Conservation (phyloP, 2,113 vertebrate species). For the Craseonycteris thonglongyai region DNA sequence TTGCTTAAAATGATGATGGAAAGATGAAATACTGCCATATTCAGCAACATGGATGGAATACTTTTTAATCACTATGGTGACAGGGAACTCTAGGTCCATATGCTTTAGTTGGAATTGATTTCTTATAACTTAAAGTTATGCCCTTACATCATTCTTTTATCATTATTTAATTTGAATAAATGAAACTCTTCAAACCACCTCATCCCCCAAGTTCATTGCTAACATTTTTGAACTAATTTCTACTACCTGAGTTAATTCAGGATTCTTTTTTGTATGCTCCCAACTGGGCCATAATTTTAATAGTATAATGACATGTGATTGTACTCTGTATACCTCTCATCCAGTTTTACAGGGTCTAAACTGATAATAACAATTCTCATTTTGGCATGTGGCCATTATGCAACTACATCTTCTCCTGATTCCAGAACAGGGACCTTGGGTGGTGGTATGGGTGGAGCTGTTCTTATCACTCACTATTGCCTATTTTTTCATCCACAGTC, state of each 20-base stretch:
- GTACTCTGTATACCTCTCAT: background rate
- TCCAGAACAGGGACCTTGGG: background rate
- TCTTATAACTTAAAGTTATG: background rate
- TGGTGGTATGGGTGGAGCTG: background rate
- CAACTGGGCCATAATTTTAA: background rate
- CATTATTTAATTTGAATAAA: background rate
- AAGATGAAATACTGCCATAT: too few relatives aligned
- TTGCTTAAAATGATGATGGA: too few relatives aligned
- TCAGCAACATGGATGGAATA: too few relatives aligned
- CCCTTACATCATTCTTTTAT: background rate
- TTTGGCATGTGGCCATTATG: background rate
- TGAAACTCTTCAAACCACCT: background rate
- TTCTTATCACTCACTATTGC: background rate
- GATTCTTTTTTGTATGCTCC: background rate
- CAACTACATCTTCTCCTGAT: background rate
- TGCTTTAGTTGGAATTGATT: background rate
- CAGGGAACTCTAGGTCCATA: background rate
- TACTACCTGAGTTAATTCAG: background rate
- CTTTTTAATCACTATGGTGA: background rate
- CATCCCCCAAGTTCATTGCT: background rate
- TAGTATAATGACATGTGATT: background rate
- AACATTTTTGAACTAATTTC: background rate
- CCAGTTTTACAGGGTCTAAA: background rate
- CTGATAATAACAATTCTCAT: background rate
- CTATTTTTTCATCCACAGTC: background rate